Evolutionary conservation across 2,888 invertebrate genomes (phyloP).

Genomic region (Dynastes hyllus): DNA sequence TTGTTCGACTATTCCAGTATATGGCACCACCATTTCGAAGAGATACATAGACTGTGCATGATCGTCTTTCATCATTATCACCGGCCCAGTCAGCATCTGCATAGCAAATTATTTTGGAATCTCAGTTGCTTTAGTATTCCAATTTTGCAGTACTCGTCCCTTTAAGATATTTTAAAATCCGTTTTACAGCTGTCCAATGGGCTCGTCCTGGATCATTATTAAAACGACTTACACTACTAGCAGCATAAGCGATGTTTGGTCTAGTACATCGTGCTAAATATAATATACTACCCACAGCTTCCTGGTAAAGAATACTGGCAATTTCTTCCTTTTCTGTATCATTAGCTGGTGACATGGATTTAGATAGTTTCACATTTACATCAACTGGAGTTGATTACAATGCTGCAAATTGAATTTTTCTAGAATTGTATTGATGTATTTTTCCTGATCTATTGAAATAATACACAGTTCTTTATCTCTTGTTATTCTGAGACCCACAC

Average conservation of each 20-base stretch:
- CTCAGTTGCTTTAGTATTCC: neutral
- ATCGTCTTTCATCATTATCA: constrained; percentile 55
- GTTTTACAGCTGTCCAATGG: neutral
- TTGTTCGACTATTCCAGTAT: constrained; percentile 20
- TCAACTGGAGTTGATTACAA: neutral
- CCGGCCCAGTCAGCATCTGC: constrained; percentile 59
- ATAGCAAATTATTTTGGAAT: constrained; percentile 52
- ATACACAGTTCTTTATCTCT: neutral
- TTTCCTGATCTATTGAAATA: too few species aligned
- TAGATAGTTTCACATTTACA: neutral
- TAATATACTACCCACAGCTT: constrained; percentile 1
- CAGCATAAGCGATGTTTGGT: neutral
- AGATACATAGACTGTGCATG: constrained; percentile 39
- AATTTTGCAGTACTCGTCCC: neutral
- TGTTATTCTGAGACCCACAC: neutral
- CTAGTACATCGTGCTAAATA: neutral
- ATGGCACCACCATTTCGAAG: neutral
- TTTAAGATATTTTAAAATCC: neutral
- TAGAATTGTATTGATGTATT: too few species aligned
- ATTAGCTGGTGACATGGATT: neutral
- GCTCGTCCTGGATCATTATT: neutral
- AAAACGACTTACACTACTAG: neutral
- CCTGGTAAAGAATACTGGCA: neutral
- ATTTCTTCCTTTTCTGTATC: neutral
- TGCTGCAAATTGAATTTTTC: neutral